Conservation (phyloP, 2,113 vertebrate genomes). For the Megaceryle maxima region DNA sequence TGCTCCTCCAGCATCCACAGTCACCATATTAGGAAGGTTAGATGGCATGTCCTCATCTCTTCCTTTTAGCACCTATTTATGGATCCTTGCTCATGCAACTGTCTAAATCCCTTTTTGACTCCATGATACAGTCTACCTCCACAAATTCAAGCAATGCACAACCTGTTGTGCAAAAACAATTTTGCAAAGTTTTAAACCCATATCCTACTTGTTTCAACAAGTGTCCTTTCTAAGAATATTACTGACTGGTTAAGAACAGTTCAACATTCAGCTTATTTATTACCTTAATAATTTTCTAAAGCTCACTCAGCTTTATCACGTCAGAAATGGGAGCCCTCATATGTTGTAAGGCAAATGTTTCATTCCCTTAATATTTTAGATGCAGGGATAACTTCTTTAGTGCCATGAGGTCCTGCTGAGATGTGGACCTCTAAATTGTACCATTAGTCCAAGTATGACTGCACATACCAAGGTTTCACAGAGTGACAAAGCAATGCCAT, state of each 20-base stretch:
- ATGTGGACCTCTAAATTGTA: not conserved
- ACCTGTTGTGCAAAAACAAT: not conserved
- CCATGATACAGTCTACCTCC: not conserved
- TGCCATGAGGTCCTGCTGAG: accelerated
- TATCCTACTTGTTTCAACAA: not conserved
- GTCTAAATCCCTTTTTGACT: not conserved
- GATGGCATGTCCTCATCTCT: not conserved
- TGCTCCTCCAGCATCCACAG: not conserved
- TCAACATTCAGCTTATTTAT: not conserved
- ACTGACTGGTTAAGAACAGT: not conserved
- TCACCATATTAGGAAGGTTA: not conserved
- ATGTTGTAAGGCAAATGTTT: not conserved
- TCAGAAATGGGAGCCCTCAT: not conserved
- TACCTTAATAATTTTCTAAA: not conserved
- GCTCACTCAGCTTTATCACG: not conserved
- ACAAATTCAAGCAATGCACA: not conserved
- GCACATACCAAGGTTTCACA: not conserved
- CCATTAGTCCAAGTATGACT: not conserved
- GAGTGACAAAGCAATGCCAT: not conserved
- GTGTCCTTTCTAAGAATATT: not conserved
- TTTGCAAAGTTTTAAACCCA: not conserved
- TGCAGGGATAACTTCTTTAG: not conserved
- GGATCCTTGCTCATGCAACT: not conserved
- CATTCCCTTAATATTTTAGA: not conserved
- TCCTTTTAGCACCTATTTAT: not conserved